A percentile compares a stretch with the other conserved stretches of the same genome.
phyloP scores from a whole-genome alignment of 2,888 invertebrate genomes.

The Teleiodes luculella region DNA sequence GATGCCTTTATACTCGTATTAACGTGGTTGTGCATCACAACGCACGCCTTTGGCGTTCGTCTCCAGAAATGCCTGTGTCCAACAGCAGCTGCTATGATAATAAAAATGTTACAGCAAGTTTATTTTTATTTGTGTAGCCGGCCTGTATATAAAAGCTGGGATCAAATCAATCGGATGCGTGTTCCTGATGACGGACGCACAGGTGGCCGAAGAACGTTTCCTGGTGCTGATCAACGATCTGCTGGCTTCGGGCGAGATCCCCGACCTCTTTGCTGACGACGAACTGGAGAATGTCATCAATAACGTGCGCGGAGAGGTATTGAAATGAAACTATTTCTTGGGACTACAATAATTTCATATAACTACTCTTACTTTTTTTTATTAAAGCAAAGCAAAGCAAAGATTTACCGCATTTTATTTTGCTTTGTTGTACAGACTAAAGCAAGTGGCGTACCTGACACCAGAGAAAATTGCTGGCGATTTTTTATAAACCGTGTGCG shows the following conservation, averaged over 20 bases:
- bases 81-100: too few relatives aligned
- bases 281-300: slow-evolving; percentile 92
- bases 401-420: too few relatives aligned
- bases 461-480: slow-evolving; percentile 95
- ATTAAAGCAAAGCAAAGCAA: too few relatives aligned
- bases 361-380: too few relatives aligned
- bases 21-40: too few relatives aligned
- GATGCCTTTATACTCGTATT: too few relatives aligned
- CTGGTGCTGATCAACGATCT: slow-evolving; percentile 95
- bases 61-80: too few relatives aligned
- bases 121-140: slow-evolving; percentile 63
- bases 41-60: too few relatives aligned
- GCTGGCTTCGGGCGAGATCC: slow-evolving; percentile 95
- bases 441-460: slow-evolving; percentile 89
- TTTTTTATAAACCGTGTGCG: slow-evolving; percentile 95
- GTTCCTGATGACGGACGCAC: slow-evolving; percentile 96
- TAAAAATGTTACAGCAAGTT: too few relatives aligned
- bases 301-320: slow-evolving; percentile 85
- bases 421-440: slow-evolving; percentile 77
- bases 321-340: too few relatives aligned
- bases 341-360: too few relatives aligned
- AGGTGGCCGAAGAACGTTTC: slow-evolving; percentile 93
- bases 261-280: slow-evolving; percentile 93
- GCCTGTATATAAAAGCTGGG: slow-evolving; percentile 91
- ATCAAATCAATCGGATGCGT: slow-evolving; percentile 90